Conservation (phyloP, 2,888 invertebrate genomes). For the Drosophila siamana region DNA sequence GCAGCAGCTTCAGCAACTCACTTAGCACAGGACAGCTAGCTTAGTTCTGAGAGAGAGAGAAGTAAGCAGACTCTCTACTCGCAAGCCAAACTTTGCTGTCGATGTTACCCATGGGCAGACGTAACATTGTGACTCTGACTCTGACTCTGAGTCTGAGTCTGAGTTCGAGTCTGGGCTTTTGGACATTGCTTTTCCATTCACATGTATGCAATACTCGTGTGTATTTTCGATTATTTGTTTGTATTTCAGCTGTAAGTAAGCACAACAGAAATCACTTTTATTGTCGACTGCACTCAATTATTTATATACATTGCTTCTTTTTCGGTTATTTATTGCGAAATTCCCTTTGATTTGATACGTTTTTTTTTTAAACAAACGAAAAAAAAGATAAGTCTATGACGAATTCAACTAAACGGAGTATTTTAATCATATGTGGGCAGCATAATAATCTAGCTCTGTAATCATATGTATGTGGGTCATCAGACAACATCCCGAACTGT, state of each 20-base stretch:
- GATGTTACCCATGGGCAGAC: slow-evolving; percentile 24
- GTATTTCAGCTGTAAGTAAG: slow-evolving; percentile 53
- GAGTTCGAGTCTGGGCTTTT: too few species aligned
- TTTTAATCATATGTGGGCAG: slow-evolving; percentile 40
- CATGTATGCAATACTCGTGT: not conserved
- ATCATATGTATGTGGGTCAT: slow-evolving; percentile 64
- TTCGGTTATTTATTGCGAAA: slow-evolving; percentile 26
- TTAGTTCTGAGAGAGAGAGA: not conserved
- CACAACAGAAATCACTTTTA: slow-evolving; percentile 64
- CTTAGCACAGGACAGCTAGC: slow-evolving; percentile 24
- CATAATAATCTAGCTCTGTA: slow-evolving; percentile 34
- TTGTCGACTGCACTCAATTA: slow-evolving; percentile 76
- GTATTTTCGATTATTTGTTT: slow-evolving; percentile 34
- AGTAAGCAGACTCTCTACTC: slow-evolving; percentile 12
- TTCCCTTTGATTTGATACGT: slow-evolving; percentile 9
- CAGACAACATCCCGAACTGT: slow-evolving; percentile 31
- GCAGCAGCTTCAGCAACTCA: slow-evolving; percentile 31
- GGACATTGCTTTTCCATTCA: slow-evolving; percentile 8
- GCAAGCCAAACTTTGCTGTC: slow-evolving; percentile 23
- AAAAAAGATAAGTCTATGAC: not conserved
- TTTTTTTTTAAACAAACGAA: slow-evolving; percentile 14
- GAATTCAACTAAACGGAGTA: slow-evolving; percentile 5
- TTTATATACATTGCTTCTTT: slow-evolving; percentile 50
- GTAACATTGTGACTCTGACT: slow-evolving; percentile 28
- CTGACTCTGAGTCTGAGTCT: not conserved